These are phyloP conservation scores for Pterophyllum scalare DNA, from an alignment of 2,113 vertebrate species.

Conservation along the genomic window DNA sequence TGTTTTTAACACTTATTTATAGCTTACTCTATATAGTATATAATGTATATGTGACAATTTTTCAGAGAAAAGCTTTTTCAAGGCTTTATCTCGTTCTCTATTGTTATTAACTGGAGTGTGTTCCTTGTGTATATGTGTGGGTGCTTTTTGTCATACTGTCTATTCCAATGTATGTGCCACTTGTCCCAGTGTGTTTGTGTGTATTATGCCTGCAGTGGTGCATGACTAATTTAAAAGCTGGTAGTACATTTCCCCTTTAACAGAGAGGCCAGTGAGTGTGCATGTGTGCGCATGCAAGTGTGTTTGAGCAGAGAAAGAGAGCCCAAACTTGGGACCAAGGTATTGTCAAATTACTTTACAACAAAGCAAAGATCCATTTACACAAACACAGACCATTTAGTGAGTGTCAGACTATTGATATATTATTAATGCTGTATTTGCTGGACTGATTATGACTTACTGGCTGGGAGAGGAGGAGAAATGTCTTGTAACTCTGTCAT, in stretches of 20 bases:
- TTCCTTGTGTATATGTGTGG: not conserved
- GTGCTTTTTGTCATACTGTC: not conserved
- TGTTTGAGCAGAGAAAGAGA: not conserved
- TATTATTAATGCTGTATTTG: not conserved
- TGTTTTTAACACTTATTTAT: not conserved
- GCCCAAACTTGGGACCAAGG: not conserved
- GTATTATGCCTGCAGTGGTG: slow-evolving; percentile 47
- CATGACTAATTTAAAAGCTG: slow-evolving; percentile 62
- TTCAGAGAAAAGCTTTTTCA: slow-evolving; percentile 4
- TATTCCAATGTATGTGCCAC: slow-evolving; percentile 7
- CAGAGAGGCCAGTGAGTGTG: slow-evolving; percentile 15
- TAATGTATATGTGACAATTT: not conserved
- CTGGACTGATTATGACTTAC: too few relatives aligned
- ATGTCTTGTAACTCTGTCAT: not conserved
- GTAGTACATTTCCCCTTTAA: slow-evolving; percentile 54
- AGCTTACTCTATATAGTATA: not conserved
- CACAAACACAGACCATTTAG: not conserved
- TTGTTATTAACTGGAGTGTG: slow-evolving; percentile 22
- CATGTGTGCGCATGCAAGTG: not conserved
- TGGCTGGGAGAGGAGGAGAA: too few relatives aligned
- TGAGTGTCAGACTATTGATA: slow-evolving; percentile 16
- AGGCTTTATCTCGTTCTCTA: not conserved
- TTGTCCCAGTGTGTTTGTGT: slow-evolving; percentile 26
- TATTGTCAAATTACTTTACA: slow-evolving; percentile 24
- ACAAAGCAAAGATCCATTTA: not conserved